Evolutionary conservation across 2,797 vertebrate genomes (phyloP).

Genomic region (Fratercula arctica): DNA sequence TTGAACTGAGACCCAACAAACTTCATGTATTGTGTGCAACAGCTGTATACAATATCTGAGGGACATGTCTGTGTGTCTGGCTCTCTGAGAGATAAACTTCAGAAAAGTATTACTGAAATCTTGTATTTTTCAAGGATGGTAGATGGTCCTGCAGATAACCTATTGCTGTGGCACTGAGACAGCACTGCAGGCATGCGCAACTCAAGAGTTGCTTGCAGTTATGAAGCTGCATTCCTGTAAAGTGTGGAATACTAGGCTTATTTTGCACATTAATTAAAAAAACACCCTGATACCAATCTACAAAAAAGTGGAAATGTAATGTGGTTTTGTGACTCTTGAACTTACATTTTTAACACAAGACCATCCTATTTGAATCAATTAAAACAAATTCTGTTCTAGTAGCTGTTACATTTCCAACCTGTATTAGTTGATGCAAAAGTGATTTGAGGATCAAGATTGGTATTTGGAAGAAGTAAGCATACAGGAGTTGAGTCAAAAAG

Average conservation of each 20-base stretch:
- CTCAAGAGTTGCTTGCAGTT: not conserved
- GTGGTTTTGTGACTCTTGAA: not conserved
- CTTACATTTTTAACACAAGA: not conserved
- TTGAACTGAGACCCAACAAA: not conserved
- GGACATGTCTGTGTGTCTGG: not conserved
- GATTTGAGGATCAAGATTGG: not conserved
- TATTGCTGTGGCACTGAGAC: fast-evolving
- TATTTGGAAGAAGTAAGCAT: not conserved
- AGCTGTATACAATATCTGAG: not conserved
- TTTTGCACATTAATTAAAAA: not conserved
- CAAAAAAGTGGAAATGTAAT: not conserved
- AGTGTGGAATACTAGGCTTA: not conserved
- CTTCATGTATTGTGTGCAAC: not conserved
- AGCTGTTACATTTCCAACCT: not conserved
- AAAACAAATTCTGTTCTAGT: not conserved
- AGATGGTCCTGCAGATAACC: not conserved
- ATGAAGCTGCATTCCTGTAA: not conserved
- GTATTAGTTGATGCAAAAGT: not conserved
- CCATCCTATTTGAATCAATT: not conserved
- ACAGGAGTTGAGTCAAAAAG: not conserved
- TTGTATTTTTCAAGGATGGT: not conserved
- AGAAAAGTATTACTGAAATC: not conserved
- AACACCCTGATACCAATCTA: not conserved
- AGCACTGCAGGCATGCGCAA: fast-evolving
- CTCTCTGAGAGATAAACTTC: not conserved